Evolutionary conservation across 37 sponge, comb jelly and placozoan genomes (phyloP).

Genomic region (Oopsacas minuta): DNA sequence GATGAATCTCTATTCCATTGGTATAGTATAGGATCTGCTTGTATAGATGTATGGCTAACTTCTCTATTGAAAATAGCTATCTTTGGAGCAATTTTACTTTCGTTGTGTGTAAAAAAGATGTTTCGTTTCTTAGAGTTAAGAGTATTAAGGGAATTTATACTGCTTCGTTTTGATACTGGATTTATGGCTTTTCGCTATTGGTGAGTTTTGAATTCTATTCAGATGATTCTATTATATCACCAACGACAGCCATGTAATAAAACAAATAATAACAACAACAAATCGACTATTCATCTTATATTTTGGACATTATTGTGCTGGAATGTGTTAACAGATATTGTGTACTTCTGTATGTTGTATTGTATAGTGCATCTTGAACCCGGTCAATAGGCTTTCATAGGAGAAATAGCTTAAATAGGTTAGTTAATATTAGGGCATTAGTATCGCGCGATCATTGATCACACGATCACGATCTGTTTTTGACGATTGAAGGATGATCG

Average conservation of each 20-base stretch:
- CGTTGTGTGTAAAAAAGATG: conserved; percentile 18
- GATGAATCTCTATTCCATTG: background rate
- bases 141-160: background rate
- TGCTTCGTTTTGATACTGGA: background rate
- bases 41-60: conserved; percentile 21
- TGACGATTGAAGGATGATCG: no score
- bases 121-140: background rate
- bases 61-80: background rate
- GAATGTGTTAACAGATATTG: background rate
- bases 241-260: background rate
- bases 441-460: no score
- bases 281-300: conserved; percentile 23
- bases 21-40: conserved; percentile 20
- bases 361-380: background rate
- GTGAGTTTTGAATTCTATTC: conserved; percentile 28
- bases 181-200: conserved; percentile 10
- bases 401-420: background rate
- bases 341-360: background rate
- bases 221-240: conserved; percentile 19
- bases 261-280: background rate
- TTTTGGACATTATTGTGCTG: conserved; percentile 31
- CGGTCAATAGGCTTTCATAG: background rate
- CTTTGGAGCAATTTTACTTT: background rate
- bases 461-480: no score
- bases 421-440: background rate